Evolutionary conservation across 2,113 vertebrate species (phyloP), one percentile per base, ranked within the genome.

Genomic region (Coracopsis vasa): DNA sequence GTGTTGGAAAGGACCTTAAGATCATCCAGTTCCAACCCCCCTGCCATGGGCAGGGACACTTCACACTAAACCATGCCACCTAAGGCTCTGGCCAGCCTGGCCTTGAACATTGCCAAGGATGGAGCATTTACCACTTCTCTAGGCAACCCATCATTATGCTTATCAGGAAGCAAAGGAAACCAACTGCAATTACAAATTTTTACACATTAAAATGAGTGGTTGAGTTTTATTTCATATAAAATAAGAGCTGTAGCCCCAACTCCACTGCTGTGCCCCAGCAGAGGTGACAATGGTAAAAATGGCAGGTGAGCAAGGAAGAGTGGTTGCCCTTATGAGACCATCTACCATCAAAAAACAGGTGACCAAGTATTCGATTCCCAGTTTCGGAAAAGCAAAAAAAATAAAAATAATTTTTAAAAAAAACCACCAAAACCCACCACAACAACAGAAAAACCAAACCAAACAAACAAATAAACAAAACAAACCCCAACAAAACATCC

Each of bases 261-360:
- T 50, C 65, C 42, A 16, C 27, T 51, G 29, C 29, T 71, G 58
- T 58, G 51, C 7, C 64, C 37, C 2, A 1, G n/a, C 53, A 60
- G 44, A 51, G 28, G 29, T 2, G 2, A 45, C 37, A 41, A 29
- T 5, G 4, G 19, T 48, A 66, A 58, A 51, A 62, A 16, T 2
- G 4, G 14, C 41, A 78, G 15, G 24, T 27, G 60, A 54, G 44
- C 24, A 47, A 54, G 27, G 45, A 72, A 56, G 42, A 29, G 6
- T 0, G 1, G 47, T 21, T 54, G 20, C 7, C 39, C 24, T 17
- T n/a, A 64, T 3, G 4, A 24, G 31, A 28, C 24, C 6, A 64
- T 10, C n/a, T 35, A 47, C 8, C 33, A 70, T 12, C 20, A 70
- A 70, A 61, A 47, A 24, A 2, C 11, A 42, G 6, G 16, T 47